phyloP scores from a whole-genome alignment of 2,888 invertebrate genomes.

The Pandemis cinnamomeana region DNA sequence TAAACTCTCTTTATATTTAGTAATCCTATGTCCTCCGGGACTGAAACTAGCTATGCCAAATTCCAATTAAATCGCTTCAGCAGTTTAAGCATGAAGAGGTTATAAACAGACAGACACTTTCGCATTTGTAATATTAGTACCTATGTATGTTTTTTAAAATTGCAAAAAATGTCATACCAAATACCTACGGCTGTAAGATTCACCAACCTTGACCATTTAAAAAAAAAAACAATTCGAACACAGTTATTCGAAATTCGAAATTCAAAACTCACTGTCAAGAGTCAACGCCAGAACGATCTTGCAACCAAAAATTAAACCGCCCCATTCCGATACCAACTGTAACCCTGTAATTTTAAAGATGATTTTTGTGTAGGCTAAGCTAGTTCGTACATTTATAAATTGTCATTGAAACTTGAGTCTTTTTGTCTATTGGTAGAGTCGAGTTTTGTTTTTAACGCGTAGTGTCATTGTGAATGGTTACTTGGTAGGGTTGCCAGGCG shows the following conservation, averaged over 20 bases:
- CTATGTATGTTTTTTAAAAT: too few relatives aligned
- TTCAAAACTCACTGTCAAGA: conserved; percentile 41
- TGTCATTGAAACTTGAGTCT: neutral
- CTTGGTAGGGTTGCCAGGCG: conserved; percentile 3
- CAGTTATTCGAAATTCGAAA: conserved; percentile 36
- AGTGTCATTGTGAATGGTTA: conserved; percentile 20
- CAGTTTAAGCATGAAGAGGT: too few relatives aligned
- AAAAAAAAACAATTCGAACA: conserved; percentile 18
- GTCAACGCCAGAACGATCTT: conserved; percentile 31
- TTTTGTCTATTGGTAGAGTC: neutral
- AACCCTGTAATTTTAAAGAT: conserved; percentile 1
- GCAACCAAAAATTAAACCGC: conserved; percentile 1
- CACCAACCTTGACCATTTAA: neutral
- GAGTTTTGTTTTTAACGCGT: neutral
- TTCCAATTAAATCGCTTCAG: too few relatives aligned
- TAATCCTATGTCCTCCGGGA: too few relatives aligned
- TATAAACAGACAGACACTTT: too few relatives aligned
- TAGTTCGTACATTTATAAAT: neutral
- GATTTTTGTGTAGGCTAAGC: neutral
- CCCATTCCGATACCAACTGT: neutral
- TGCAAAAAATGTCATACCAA: too few relatives aligned
- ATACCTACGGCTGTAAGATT: neutral
- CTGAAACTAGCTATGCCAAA: too few relatives aligned
- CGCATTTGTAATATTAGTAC: too few relatives aligned
- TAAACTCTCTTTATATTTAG: too few relatives aligned